Conservation (phyloP, 2,113 vertebrate genomes). For the Calcarius ornatus region DNA sequence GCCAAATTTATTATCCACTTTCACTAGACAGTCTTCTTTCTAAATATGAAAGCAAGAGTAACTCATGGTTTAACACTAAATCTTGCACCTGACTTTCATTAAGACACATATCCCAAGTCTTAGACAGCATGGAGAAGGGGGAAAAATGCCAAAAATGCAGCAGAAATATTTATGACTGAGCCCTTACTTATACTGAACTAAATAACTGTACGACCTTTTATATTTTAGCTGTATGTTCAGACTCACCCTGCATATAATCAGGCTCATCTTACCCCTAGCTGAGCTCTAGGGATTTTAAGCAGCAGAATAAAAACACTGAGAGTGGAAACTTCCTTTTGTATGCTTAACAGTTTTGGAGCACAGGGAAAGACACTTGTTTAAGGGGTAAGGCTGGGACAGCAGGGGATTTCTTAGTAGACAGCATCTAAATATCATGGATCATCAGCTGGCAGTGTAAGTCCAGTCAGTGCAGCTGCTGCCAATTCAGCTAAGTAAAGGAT, state of each 20-base stretch:
- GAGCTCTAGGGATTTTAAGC: background rate
- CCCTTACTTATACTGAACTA: background rate
- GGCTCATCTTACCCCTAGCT: background rate
- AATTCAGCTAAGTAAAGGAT: background rate
- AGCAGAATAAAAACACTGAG: background rate
- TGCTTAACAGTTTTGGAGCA: background rate
- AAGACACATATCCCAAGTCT: background rate
- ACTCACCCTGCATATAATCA: background rate
- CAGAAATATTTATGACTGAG: background rate
- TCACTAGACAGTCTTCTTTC: background rate
- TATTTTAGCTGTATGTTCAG: background rate
- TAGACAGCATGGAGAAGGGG: background rate
- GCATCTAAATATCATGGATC: background rate
- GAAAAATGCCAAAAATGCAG: background rate
- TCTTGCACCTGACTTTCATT: background rate
- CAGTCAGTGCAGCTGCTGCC: background rate
- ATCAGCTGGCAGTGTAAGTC: background rate
- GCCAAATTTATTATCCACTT: background rate
- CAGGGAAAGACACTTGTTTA: background rate
- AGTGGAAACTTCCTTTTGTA: background rate
- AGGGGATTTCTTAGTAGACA: background rate
- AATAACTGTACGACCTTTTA: background rate
- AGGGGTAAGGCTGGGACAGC: background rate
- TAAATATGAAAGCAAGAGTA: background rate
- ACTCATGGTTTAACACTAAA: background rate